These are phyloP conservation scores for Clarias fuscus DNA, from an alignment of 2,797 vertebrate species.

Conservation along the genomic window DNA sequence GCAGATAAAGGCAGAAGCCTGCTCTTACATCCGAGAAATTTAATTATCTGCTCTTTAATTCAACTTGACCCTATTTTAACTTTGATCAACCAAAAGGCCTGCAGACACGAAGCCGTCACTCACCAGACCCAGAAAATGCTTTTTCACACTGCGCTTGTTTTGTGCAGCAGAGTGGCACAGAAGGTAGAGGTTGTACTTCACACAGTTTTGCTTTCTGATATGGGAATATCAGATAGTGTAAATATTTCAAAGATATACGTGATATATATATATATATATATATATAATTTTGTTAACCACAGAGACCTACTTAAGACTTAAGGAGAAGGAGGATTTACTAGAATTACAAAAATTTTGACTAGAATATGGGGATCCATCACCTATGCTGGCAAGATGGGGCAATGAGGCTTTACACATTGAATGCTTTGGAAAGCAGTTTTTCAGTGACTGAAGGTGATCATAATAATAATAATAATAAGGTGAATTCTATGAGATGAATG, in stretches of 20 bases:
- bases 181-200: not conserved
- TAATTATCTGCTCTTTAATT: constrained; percentile 80
- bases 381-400: no score
- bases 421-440: no score
- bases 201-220: constrained; percentile 6
- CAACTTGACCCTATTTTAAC: constrained; percentile 75
- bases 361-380: no score
- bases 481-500: no score
- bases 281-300: no score
- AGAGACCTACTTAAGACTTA: no score
- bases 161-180: not conserved
- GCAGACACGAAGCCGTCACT: constrained; percentile 74
- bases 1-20: constrained; percentile 65
- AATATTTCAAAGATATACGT: not conserved
- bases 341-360: no score
- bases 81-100: constrained; percentile 68
- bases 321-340: no score
- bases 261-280: no score
- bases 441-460: no score
- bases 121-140: constrained; percentile 48
- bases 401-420: no score
- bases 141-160: constrained; percentile 3
- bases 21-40: constrained; percentile 71
- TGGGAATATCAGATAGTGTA: not conserved
- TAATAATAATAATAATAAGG: no score